Conservation (phyloP, 1,140 invertebrate species). For the Linepithema humile region DNA sequence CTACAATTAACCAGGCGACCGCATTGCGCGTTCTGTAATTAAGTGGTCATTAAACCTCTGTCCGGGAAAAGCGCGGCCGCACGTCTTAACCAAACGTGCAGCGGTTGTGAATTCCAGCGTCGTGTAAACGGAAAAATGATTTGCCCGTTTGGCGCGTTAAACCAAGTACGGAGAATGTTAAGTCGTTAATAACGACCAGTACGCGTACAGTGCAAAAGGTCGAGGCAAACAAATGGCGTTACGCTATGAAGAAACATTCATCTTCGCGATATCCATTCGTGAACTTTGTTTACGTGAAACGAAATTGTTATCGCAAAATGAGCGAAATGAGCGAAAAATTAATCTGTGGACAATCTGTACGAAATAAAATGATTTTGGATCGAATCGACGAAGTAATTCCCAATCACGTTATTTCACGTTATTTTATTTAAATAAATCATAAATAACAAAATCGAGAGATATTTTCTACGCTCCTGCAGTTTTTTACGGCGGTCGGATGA, state of each 20-base stretch:
- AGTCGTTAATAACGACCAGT: slow-evolving; percentile 40
- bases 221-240: slow-evolving; percentile 42
- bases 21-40: slow-evolving; percentile 57
- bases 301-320: slow-evolving; percentile 15
- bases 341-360: not conserved
- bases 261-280: not conserved
- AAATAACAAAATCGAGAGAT: not conserved
- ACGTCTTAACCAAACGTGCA: slow-evolving; percentile 30
- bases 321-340: not conserved
- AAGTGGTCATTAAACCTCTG: slow-evolving; percentile 62
- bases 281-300: not conserved
- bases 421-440: not conserved
- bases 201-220: slow-evolving; percentile 23
- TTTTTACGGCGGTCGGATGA: not conserved
- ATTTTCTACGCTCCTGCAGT: too few relatives aligned
- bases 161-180: slow-evolving; percentile 6
- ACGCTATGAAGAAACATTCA: slow-evolving; percentile 8
- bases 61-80: slow-evolving; percentile 31
- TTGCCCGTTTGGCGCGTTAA: slow-evolving; percentile 12
- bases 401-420: not conserved
- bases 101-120: slow-evolving; percentile 4
- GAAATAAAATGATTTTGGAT: not conserved
- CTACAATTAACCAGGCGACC: slow-evolving; percentile 59
- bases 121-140: slow-evolving; percentile 31
- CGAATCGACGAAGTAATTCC: not conserved